Conservation (phyloP, 2,113 vertebrate genomes). For the Xenopus laevis region DNA sequence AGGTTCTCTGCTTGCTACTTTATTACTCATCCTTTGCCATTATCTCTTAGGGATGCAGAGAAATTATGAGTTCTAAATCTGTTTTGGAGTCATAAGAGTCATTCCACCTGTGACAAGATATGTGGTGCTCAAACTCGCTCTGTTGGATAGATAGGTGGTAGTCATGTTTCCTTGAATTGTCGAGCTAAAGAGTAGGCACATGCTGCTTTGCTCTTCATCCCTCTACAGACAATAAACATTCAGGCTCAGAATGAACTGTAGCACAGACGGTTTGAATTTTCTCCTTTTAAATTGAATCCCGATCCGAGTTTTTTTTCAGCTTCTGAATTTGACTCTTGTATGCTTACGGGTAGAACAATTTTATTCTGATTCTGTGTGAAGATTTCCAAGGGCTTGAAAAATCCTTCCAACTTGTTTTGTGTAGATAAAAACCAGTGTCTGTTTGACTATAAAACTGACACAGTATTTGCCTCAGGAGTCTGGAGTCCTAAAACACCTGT, state of each 20-base stretch:
- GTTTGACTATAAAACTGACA: neutral
- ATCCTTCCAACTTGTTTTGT: neutral
- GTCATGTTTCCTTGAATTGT: conserved; percentile 19
- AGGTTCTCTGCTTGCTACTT: conserved; percentile 15
- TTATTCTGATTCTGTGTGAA: neutral
- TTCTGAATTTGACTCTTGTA: neutral
- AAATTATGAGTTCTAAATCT: conserved; percentile 17
- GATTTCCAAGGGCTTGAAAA: neutral
- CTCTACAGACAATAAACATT: conserved; percentile 6
- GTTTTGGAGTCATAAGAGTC: conserved; percentile 18
- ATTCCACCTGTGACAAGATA: conserved; percentile 18
- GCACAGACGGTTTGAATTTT: neutral
- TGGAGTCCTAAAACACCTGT: conserved; percentile 30
- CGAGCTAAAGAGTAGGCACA: conserved; percentile 16
- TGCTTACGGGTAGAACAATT: neutral
- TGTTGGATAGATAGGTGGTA: conserved; percentile 21
- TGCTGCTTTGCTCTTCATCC: conserved; percentile 20
- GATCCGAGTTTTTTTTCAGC: neutral
- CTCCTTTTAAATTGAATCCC: neutral
- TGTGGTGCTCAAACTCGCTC: conserved; percentile 13
- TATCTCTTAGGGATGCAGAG: conserved; percentile 11
- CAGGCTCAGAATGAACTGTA: neutral
- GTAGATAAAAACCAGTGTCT: neutral
- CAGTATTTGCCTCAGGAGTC: conserved; percentile 7
- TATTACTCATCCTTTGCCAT: conserved; percentile 22